phyloP scores from a whole-genome alignment of 1,140 invertebrate genomes.

The Eurytemora carolleeae region DNA sequence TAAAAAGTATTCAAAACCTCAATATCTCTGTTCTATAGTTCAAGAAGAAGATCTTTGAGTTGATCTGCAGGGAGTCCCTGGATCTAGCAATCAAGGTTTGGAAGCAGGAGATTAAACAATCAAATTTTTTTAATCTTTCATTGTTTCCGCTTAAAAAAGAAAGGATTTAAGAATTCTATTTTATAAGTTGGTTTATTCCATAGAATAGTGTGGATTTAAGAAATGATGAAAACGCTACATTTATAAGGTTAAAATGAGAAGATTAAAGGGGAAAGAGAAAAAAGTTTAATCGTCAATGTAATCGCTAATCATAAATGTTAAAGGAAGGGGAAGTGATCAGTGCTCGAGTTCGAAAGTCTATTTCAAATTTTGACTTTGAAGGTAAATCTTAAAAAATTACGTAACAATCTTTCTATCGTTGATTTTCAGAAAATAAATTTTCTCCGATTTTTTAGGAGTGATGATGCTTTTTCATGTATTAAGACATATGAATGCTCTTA shows the following conservation, averaged over 20 bases:
- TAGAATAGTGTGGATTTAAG: too few species aligned
- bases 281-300: too few species aligned
- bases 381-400: too few species aligned
- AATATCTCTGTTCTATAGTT: too few species aligned
- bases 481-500: neutral
- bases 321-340: constrained; percentile 7
- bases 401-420: too few species aligned
- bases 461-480: constrained; percentile 7
- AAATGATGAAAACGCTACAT: too few species aligned
- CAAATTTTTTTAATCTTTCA: constrained; percentile 3
- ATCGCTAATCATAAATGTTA: neutral
- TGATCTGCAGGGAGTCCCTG: constrained; percentile 59
- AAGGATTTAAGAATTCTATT: too few species aligned
- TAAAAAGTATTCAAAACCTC: too few species aligned
- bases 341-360: constrained; percentile 4
- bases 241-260: too few species aligned
- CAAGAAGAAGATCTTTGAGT: constrained; percentile 60
- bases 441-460: constrained; percentile 4
- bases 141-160: constrained; percentile 13
- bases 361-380: constrained; percentile 8
- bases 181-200: too few species aligned
- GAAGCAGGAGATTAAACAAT: constrained; percentile 33
- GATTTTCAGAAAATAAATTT: too few species aligned
- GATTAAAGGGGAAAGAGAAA: too few species aligned
- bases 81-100: constrained; percentile 63